These are phyloP conservation scores for Leptosomus discolor DNA, from an alignment of 2,113 vertebrate species.

Conservation along the genomic window DNA sequence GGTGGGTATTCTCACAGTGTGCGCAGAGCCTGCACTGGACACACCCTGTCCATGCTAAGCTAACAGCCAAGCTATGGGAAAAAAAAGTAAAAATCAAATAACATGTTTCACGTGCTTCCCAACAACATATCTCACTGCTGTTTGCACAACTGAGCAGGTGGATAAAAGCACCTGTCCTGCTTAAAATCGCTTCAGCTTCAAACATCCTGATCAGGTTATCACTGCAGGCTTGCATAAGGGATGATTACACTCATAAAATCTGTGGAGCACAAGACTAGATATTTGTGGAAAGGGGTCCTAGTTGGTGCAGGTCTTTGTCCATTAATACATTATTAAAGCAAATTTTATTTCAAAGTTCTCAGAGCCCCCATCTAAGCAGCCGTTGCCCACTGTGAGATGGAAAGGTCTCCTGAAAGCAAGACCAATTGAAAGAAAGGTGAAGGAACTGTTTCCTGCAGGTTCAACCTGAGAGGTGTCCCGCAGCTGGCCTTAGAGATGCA, in stretches of 20 bases:
- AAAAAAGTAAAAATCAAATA: neutral
- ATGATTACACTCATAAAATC: neutral
- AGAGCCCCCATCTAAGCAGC: neutral
- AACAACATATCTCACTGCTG: neutral
- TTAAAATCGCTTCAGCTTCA: neutral
- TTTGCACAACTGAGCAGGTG: neutral
- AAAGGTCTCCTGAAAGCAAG: neutral
- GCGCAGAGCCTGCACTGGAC: neutral
- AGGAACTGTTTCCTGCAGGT: neutral
- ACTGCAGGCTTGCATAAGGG: neutral
- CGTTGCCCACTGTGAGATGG: neutral
- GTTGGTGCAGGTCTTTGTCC: neutral
- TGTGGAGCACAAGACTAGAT: neutral
- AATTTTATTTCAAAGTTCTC: neutral
- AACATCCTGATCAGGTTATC: neutral
- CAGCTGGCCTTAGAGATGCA: neutral
- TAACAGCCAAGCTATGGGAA: neutral
- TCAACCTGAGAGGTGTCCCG: neutral
- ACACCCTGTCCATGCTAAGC: neutral
- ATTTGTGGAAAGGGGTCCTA: neutral
- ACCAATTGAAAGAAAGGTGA: neutral
- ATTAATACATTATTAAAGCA: neutral
- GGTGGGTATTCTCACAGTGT: neutral
- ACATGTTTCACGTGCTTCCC: neutral
- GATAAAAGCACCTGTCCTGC: neutral